Conservation (phyloP, 2,888 invertebrate genomes). For the Melanotus villosus region DNA sequence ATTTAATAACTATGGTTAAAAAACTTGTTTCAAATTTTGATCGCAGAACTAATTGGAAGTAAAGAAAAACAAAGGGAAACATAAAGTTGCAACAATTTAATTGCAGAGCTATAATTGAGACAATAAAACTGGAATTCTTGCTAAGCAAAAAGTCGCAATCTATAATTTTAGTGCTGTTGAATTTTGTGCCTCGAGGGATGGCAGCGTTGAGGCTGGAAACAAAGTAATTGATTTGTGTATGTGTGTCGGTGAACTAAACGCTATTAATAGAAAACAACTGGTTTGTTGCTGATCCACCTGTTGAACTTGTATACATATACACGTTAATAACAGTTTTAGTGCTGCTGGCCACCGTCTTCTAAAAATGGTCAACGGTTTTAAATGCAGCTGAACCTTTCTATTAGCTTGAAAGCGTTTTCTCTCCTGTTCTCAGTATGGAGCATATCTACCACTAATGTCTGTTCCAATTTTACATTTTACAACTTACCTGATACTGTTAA, state of each 20-base stretch:
- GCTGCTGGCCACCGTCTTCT: conserved; percentile 38
- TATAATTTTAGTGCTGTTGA: no score
- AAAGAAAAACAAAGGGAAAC: no score
- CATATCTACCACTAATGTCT: conserved; percentile 11
- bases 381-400: conserved; percentile 46
- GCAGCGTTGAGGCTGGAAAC: background rate
- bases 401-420: conserved; percentile 33
- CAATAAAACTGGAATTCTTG: no score
- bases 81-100: no score
- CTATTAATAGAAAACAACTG: conserved; percentile 13
- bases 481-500: conserved; percentile 2
- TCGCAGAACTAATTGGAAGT: no score
- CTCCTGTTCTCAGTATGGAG: conserved; percentile 30
- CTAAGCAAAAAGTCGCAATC: no score
- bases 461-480: conserved; percentile 9
- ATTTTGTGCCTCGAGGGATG: no score
- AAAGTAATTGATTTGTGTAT: conserved; percentile 4
- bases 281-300: conserved; percentile 3
- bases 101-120: no score
- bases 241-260: background rate
- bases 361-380: conserved; percentile 49
- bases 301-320: no score
- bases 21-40: no score
- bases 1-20: no score
- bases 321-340: conserved; percentile 35